A percentile compares a stretch with the other conserved stretches of the same genome.
Evolutionary conservation across 2,888 invertebrate genomes (phyloP).

Genomic region (Stegophylla sp.): DNA sequence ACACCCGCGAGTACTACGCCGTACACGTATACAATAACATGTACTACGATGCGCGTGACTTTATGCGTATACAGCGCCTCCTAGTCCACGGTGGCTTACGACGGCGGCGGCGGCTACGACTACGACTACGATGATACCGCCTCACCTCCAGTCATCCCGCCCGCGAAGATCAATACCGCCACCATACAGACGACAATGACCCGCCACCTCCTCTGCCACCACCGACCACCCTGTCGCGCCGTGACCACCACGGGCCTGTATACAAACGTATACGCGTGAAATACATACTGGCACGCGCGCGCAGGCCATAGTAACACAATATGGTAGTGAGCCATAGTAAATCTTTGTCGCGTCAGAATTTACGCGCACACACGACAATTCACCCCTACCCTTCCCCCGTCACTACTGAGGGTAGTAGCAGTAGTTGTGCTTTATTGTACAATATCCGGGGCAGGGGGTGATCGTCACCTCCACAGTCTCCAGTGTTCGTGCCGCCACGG

Average conservation of each 20-base stretch:
- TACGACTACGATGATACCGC: neutral
- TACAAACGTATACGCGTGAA: too few species aligned
- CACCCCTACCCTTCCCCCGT: too few species aligned
- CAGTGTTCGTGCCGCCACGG: neutral
- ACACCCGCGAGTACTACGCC: neutral
- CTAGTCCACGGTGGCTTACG: neutral
- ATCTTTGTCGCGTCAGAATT: neutral
- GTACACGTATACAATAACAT: neutral
- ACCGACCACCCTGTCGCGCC: neutral
- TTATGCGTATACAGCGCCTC: neutral
- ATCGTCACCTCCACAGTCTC: too few species aligned
- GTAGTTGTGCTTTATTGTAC: too few species aligned
- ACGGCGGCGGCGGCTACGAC: neutral
- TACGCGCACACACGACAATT: too few species aligned
- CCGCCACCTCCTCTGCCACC: neutral
- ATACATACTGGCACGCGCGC: neutral
- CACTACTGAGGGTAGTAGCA: too few species aligned
- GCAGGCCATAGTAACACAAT: neutral
- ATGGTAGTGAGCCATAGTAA: neutral
- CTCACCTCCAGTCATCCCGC: neutral
- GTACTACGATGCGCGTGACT: neutral
- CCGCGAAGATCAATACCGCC: constrained; percentile 37
- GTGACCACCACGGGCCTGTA: neutral
- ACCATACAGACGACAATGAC: neutral
- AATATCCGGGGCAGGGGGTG: too few species aligned